A percentile compares a stretch with the other conserved stretches of the same genome.
These are phyloP conservation scores for Tenodera sinensis DNA, from an alignment of 2,888 invertebrate species.

Conservation along the genomic window DNA sequence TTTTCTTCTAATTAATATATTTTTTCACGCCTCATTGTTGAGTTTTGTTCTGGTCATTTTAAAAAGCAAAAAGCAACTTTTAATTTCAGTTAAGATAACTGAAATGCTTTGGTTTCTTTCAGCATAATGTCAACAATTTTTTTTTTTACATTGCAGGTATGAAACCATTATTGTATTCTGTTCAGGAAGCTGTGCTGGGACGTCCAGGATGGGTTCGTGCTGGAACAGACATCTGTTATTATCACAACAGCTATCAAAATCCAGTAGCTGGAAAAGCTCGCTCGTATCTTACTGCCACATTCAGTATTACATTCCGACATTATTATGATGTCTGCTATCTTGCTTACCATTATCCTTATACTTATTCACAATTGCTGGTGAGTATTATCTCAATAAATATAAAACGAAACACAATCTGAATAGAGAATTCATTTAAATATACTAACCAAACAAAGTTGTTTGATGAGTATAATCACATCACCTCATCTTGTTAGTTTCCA, in stretches of 20 bases:
- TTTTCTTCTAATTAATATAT: no score
- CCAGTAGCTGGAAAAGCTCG: constrained; percentile 52
- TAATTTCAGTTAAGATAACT: no score
- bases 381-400: constrained; percentile 31
- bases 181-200: constrained; percentile 51
- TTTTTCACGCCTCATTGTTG: no score
- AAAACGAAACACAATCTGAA: not conserved
- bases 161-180: constrained; percentile 85
- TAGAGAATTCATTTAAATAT: no score
- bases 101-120: no score
- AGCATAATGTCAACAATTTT: not conserved
- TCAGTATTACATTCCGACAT: constrained; percentile 72
- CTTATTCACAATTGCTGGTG: constrained; percentile 73
- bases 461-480: no score
- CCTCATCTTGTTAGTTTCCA: no score
- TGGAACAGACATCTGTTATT: constrained; percentile 78
- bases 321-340: constrained; percentile 75
- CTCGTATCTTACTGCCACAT: constrained; percentile 70
- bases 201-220: constrained; percentile 64
- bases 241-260: constrained; percentile 68
- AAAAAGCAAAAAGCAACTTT: no score
- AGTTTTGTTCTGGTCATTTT: no score
- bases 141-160: constrained; percentile 52
- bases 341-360: constrained; percentile 85
- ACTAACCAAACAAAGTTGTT: no score